A percentile compares a stretch with the other conserved stretches of the same genome.
phyloP scores from a whole-genome alignment of 64 coral and sea anemone genomes.

The Porites lutea region DNA sequence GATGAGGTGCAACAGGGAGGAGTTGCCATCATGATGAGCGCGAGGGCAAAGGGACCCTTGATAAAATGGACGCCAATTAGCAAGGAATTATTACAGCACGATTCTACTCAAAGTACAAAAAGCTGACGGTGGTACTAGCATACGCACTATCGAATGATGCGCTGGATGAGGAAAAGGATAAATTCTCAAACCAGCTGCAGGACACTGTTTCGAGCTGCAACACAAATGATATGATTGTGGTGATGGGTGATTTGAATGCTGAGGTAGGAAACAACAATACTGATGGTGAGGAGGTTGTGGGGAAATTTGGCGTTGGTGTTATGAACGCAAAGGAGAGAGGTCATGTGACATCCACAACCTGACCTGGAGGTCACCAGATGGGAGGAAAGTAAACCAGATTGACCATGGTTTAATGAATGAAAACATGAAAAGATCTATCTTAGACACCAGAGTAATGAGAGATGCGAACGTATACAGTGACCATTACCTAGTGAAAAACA shows the following conservation, averaged over 20 bases:
- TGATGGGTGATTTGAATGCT: slow-evolving; percentile 41
- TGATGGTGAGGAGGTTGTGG: slow-evolving; percentile 35
- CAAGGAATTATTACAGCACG: too few species aligned
- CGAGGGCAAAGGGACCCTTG: too few species aligned
- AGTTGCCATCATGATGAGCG: too few species aligned
- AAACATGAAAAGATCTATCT: slow-evolving; percentile 17
- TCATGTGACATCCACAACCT: slow-evolving; percentile 32
- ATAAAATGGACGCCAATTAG: too few species aligned
- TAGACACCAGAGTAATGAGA: not conserved
- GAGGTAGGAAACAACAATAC: slow-evolving; percentile 21
- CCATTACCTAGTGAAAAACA: slow-evolving; percentile 37
- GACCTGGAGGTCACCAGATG: slow-evolving; percentile 47
- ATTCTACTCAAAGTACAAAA: too few species aligned
- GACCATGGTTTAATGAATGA: slow-evolving; percentile 40
- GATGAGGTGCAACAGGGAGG: too few species aligned
- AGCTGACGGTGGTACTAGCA: too few species aligned
- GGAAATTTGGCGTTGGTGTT: slow-evolving; percentile 39
- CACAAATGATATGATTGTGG: not conserved
- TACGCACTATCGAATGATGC: too few species aligned
- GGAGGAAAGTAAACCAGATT: slow-evolving; percentile 30
- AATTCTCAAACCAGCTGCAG: too few species aligned
- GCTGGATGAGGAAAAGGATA: too few species aligned
- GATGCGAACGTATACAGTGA: slow-evolving; percentile 12
- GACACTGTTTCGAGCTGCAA: not conserved
- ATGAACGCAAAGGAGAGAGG: slow-evolving; percentile 44